Base-by-base conservation (phyloP, 2,888 invertebrate species). In the Andrena fulva region DNA sequence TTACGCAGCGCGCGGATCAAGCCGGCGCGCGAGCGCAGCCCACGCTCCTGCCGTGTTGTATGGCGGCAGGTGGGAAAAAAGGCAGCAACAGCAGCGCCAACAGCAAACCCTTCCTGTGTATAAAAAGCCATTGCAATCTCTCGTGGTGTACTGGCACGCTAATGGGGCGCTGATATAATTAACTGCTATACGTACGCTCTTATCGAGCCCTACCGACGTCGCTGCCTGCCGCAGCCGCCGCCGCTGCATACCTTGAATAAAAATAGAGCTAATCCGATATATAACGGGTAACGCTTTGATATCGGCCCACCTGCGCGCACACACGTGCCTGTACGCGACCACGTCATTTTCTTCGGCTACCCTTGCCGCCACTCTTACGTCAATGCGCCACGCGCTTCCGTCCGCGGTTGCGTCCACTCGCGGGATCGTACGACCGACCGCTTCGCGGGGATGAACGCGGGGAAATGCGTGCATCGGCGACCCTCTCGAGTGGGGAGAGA, bases 91-190 rank as follows among this genome's bases (percentile, higher is more conserved):
- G 56, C 76, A 73, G 42, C 62, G 66, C 74, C 78, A 75, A 82
- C 79, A 63, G 80, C 72, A 64, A 82, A 78, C 82, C 79, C 82
- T 82, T 75, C 63, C 64, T 60, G 77, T 89, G 73, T 89, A 90
- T 87, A 87, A 89, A 87, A 86, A 87, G 88, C 84, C 85, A 89
- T 89, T 85, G 87, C 89, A 87, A 90, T 90, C 88, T 87, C 89
- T 87, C 89, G 90, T 84, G 87, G 89, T 87, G 85, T 89, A 87
- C 87, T 77, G 85, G 85, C 90, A 89, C 87, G 90, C 87, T 90
- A 90, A 90, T 90, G 87, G 90, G 84, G 77, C 87, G 87, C 86
- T 91, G 90, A 91, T 91, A 90, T 89, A 90, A 91, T 91, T 91
- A 91, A 91, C 91, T 86, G 70, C 81, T 82, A 87, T 89, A 89